A percentile compares a stretch with the other conserved stretches of the same genome.
Evolutionary conservation across 2,797 vertebrate species (phyloP).

Genomic region (Intellagama lesueurii): DNA sequence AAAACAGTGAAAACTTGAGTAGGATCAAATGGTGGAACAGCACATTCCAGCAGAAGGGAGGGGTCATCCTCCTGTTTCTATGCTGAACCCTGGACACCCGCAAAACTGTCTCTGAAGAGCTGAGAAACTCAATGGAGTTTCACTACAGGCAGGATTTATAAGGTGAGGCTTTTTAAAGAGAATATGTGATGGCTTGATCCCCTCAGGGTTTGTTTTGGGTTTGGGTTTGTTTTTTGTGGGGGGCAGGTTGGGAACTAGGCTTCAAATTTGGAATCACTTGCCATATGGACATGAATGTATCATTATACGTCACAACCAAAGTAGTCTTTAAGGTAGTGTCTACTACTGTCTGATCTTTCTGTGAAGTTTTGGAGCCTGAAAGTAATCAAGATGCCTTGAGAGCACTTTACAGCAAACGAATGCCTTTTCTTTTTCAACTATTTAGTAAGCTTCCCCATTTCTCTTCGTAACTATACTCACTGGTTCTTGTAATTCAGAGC

Average conservation of each 20-base stretch:
- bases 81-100: background rate
- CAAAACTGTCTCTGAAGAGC: background rate
- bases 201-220: too few relatives aligned
- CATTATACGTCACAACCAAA: background rate
- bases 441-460: slow-evolving; percentile 25
- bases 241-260: background rate
- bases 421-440: background rate
- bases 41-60: background rate
- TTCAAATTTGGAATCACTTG: background rate
- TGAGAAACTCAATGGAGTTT: background rate
- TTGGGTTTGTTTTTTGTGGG: slow-evolving; percentile 3
- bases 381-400: slow-evolving; percentile 22
- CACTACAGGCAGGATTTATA: slow-evolving; percentile 31
- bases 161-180: background rate
- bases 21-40: background rate
- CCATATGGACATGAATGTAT: background rate
- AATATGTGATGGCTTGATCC: too few relatives aligned
- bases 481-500: slow-evolving; percentile 36
- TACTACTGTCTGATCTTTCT: background rate
- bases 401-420: slow-evolving; percentile 20
- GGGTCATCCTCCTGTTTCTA: background rate
- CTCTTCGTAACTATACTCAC: slow-evolving; percentile 55
- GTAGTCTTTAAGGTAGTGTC: background rate
- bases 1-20: background rate
- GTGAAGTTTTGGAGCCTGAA: background rate